phyloP scores from a whole-genome alignment of 1,140 invertebrate species.

The Triops longicaudatus region DNA sequence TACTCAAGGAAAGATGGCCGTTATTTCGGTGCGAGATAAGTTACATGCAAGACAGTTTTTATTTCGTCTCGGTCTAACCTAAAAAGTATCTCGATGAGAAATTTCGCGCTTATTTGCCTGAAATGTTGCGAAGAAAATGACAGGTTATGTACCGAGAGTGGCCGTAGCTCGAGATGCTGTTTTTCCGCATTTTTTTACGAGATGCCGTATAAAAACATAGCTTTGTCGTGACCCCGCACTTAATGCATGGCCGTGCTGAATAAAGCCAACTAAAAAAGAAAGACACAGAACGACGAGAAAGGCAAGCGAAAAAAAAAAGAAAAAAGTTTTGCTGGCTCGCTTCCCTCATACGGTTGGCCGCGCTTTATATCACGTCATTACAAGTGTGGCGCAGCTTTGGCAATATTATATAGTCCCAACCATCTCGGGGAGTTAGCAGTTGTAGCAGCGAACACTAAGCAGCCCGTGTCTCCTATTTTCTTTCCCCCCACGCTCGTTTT shows the following conservation, averaged over 20 bases:
- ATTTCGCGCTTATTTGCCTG: neutral
- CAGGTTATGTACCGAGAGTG: neutral
- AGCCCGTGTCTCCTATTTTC: neutral
- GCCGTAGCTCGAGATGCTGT: neutral
- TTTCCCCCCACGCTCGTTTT: neutral
- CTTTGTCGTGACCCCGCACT: neutral
- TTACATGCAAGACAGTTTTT: too few relatives aligned
- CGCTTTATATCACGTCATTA: constrained; percentile 4
- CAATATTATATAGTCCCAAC: neutral
- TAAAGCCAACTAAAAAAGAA: neutral
- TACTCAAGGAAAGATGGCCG: too few relatives aligned
- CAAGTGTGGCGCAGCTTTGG: neutral
- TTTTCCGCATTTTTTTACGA: constrained; percentile 13
- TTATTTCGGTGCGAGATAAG: too few relatives aligned
- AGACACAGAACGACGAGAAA: neutral
- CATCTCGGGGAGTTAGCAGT: neutral
- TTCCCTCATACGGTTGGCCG: neutral
- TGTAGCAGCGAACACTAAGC: neutral
- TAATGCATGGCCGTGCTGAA: neutral
- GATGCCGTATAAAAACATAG: constrained; percentile 4
- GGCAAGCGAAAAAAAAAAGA: neutral
- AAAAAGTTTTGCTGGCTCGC: neutral
- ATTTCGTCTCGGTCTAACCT: neutral
- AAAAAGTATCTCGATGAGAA: neutral
- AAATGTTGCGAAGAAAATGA: neutral